These are phyloP conservation scores for Ancistrus triradiatus DNA, from an alignment of 2,113 vertebrate genomes.

Conservation along the genomic window DNA sequence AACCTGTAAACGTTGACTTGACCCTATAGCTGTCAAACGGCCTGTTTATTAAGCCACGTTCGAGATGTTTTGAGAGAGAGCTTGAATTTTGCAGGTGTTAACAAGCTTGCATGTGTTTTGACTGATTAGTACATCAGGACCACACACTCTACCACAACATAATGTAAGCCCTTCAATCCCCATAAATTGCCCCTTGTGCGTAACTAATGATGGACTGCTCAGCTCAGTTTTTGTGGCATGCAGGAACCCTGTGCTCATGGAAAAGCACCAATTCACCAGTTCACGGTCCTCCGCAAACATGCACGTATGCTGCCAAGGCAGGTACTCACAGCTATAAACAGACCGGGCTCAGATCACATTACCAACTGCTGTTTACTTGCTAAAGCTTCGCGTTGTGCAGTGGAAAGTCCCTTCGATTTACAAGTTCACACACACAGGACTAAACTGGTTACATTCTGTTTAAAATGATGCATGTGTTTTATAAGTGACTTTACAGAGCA, in stretches of 20 bases:
- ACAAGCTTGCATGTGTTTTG: too few species aligned
- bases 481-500: too few species aligned
- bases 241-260: conserved; percentile 43
- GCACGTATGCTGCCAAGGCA: conserved; percentile 53
- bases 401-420: conserved; percentile 54
- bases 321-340: conserved; percentile 62
- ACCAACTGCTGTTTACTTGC: conserved; percentile 55
- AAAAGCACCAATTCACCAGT: conserved; percentile 37
- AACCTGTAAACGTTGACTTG: too few species aligned
- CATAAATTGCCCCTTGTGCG: conserved; percentile 61
- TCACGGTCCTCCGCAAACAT: conserved; percentile 54
- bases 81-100: too few species aligned
- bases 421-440: conserved; percentile 49
- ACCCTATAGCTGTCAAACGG: too few species aligned
- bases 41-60: too few species aligned
- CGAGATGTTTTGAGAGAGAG: too few species aligned
- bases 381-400: conserved; percentile 50
- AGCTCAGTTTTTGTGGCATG: background rate
- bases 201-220: conserved; percentile 61
- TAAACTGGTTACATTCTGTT: conserved; percentile 35
- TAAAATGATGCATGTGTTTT: too few species aligned
- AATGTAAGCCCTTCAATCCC: conserved; percentile 45
- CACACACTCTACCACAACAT: conserved; percentile 4
- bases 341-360: conserved; percentile 46
- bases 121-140: too few species aligned